These are phyloP conservation scores for Crenuchus spilurus DNA, from an alignment of 2,797 vertebrate species.

Conservation along the genomic window DNA sequence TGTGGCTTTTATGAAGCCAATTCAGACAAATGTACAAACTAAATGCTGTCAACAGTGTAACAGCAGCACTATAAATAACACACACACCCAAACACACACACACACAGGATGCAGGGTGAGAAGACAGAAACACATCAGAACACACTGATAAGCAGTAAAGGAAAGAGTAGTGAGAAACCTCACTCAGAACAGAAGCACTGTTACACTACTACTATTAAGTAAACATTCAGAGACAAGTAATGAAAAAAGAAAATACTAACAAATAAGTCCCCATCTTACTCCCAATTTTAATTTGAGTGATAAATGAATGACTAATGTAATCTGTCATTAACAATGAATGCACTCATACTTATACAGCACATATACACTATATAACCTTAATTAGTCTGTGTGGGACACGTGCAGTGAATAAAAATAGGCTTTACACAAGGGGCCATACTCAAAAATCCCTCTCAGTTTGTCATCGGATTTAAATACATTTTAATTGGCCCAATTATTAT, in stretches of 20 bases:
- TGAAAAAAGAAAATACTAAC: too few species aligned
- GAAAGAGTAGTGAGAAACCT: neutral
- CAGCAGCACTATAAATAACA: conserved; percentile 63
- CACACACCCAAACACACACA: conserved; percentile 24
- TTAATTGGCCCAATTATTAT: too few species aligned
- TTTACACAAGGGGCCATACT: neutral
- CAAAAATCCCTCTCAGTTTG: neutral
- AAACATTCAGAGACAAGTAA: too few species aligned
- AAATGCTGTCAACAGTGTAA: conserved; percentile 55
- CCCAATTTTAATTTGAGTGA: too few species aligned
- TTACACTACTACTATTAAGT: too few species aligned
- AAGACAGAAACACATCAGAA: conserved; percentile 27
- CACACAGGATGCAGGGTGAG: conserved; percentile 53
- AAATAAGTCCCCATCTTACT: too few species aligned
- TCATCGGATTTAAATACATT: too few species aligned
- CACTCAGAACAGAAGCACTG: neutral
- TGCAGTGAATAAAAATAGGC: neutral
- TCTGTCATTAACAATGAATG: too few species aligned
- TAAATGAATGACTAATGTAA: too few species aligned
- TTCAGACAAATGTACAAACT: conserved; percentile 60
- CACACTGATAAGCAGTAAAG: conserved; percentile 13
- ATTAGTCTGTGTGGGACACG: neutral
- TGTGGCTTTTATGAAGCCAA: conserved; percentile 45
- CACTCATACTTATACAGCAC: neutral
- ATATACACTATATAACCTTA: neutral